These are phyloP conservation scores for Bufo bufo DNA, from an alignment of 2,113 vertebrate genomes.

Conservation along the genomic window DNA sequence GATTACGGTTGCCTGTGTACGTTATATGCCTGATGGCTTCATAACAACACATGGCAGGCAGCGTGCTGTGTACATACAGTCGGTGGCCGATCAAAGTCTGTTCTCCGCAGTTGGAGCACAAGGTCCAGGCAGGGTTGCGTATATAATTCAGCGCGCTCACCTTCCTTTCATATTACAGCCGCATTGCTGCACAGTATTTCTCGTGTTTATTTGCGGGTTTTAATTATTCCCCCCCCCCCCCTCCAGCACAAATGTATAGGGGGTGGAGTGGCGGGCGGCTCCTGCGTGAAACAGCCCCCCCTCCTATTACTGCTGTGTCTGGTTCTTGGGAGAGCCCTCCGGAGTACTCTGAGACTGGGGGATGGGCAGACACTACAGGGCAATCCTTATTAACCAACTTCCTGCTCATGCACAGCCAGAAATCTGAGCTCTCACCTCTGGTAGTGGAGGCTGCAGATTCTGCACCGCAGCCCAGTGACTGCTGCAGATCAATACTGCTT, in stretches of 20 bases:
- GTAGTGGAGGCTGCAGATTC: background rate
- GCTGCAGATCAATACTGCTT: background rate
- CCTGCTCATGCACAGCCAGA: conserved; percentile 29
- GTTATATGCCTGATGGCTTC: background rate
- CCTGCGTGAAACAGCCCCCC: background rate
- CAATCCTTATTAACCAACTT: conserved; percentile 54
- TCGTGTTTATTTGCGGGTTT: conserved; percentile 7
- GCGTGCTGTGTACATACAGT: background rate
- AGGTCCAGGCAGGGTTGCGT: background rate
- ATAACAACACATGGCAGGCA: background rate
- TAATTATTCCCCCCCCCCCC: background rate
- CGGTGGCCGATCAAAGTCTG: background rate
- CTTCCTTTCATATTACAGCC: conserved; percentile 6
- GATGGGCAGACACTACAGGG: conserved; percentile 51
- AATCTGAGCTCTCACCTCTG: conserved; percentile 31
- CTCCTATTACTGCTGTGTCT: conserved; percentile 40
- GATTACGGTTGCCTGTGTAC: background rate
- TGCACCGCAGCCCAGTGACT: background rate
- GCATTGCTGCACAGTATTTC: conserved; percentile 39
- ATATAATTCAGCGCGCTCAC: background rate
- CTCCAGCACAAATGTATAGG: background rate
- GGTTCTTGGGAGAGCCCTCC: conserved; percentile 52
- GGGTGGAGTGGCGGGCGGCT: conserved; percentile 17
- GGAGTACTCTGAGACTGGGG: conserved; percentile 38
- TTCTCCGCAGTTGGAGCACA: background rate